Base-by-base conservation (phyloP, 1,140 invertebrate genomes). In the Pteromalus puparum region DNA sequence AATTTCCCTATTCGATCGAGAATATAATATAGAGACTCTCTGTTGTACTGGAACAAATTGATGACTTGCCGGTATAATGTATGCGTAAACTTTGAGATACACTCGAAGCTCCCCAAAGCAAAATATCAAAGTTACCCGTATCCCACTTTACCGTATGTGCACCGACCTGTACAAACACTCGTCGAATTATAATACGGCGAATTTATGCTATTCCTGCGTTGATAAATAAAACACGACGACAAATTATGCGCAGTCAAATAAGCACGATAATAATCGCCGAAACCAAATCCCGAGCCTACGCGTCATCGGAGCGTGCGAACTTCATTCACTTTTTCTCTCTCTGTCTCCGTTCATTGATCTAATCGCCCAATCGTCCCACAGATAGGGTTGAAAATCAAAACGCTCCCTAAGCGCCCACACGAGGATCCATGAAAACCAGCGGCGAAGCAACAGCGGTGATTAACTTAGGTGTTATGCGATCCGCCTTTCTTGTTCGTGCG, bases 41-140 rank as follows among this genome's bases (percentile, higher is more conserved):
- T 67, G 6, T 10, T 80, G 28, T 74, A 75, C 48, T 53, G n/a
- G 70, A 85, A 77, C 84, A 48, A 85, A 85, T 85, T 65, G 74
- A 81, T 85, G 77, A 81, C 70, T 82, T 70, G 15, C 77, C 42
- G 79, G 61, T 85, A 81, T 53, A 81, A 85, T 76, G 73, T 68
- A 67, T 72, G 38, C 74, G 75, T 77, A 80, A 84, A 84, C 67
- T 34, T 78, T 3, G 48, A 13, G n/a, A 34, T 34, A 74, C 48
- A 74, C 18, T n/a, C 13, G 15, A 18, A 70, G 3, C 61, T 3
- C 46, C 42, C 80, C n/a, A 61, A 24, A 78, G 21, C 70, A 30
- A 73, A 73, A 73, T 34, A 30, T 72, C 68, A 30, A 72, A 30
- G 15, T 48, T 18, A 53, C 48, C 4, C 48, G 30, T 34, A 34